A percentile compares a stretch with the other conserved stretches of the same genome.
phyloP scores from a whole-genome alignment of 2,797 vertebrate genomes.

The Pelochelys cantorii region DNA sequence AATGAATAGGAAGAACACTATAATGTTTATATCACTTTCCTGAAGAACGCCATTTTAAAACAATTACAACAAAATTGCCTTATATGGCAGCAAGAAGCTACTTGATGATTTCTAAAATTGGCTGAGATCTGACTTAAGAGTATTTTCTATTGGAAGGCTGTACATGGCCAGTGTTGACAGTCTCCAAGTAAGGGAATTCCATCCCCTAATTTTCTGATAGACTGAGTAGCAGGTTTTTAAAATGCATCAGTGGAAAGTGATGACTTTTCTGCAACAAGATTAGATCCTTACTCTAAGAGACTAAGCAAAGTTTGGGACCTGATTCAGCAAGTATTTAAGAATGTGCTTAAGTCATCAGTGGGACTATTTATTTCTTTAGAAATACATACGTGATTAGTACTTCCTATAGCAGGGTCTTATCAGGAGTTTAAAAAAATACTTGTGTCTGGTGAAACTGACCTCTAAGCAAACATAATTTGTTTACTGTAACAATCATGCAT shows the following conservation, averaged over 20 bases:
- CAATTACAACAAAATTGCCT: background rate
- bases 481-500: background rate
- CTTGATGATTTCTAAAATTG: background rate
- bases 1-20: background rate
- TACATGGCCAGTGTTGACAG: background rate
- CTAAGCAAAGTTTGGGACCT: background rate
- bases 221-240: background rate
- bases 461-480: background rate
- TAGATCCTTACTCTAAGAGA: background rate
- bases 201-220: background rate
- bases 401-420: background rate
- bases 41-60: background rate
- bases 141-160: background rate
- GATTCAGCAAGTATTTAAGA: background rate
- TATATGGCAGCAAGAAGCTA: background rate
- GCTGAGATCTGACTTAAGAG: fast-evolving
- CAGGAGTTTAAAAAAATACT: background rate
- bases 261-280: background rate
- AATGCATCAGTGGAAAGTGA: fast-evolving
- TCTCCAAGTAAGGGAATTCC: background rate
- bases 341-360: background rate
- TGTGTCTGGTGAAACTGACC: background rate
- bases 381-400: background rate
- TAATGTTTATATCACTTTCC: background rate
- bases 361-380: background rate